These are phyloP conservation scores for Caenorhabditis brenneri DNA, from an alignment of 1,140 invertebrate species.

Conservation along the genomic window DNA sequence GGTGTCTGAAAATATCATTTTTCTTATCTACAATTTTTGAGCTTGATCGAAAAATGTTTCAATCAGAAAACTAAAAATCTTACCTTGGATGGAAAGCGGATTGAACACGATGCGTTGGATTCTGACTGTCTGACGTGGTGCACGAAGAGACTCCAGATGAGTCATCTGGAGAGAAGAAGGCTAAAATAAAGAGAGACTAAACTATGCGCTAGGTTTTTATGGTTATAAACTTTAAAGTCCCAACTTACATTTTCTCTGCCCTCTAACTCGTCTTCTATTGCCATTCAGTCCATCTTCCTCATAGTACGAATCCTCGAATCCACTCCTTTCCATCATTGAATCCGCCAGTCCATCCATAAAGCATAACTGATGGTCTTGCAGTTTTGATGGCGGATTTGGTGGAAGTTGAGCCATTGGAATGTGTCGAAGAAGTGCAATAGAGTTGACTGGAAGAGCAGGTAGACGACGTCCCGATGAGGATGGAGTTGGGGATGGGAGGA, in stretches of 20 bases:
- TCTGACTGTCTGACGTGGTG: conserved; percentile 78
- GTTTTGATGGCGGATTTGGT: conserved; percentile 31
- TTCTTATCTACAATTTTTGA: not conserved
- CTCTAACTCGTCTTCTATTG: conserved; percentile 46
- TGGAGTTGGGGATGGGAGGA: conserved; percentile 13
- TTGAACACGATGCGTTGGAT: conserved; percentile 89
- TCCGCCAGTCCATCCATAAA: conserved; percentile 49
- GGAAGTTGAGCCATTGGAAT: conserved; percentile 34
- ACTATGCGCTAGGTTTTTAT: not conserved
- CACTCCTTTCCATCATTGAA: conserved; percentile 43
- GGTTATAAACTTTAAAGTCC: not conserved
- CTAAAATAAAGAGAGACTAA: conserved; percentile 55
- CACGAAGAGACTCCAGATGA: conserved; percentile 66
- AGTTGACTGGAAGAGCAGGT: conserved; percentile 49
- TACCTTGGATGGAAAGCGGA: conserved; percentile 86
- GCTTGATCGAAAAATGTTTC: no score
- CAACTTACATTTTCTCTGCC: conserved; percentile 59
- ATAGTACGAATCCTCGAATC: conserved; percentile 68
- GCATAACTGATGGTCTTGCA: conserved; percentile 43
- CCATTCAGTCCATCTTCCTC: conserved; percentile 66
- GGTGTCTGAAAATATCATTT: conserved; percentile 76
- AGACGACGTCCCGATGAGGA: conserved; percentile 51
- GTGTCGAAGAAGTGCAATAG: not conserved
- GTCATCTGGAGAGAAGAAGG: conserved; percentile 60
- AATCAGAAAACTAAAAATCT: no score